Conservation (phyloP, 2,113 vertebrate genomes). For the Microtus pennsylvanicus region DNA sequence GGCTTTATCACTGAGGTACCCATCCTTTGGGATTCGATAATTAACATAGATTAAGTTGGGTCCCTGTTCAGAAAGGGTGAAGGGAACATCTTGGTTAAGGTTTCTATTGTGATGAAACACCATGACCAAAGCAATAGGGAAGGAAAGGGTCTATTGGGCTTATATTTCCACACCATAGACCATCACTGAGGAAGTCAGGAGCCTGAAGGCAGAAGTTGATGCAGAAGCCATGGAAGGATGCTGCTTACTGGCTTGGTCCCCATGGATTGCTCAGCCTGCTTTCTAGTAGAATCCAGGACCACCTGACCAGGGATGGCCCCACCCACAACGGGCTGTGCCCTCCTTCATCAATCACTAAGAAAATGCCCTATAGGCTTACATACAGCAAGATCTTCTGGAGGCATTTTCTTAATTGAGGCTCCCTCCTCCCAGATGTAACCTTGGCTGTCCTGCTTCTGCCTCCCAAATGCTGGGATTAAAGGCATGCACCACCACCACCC, state of each 20-base stretch:
- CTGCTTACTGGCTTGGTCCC: background rate
- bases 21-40: background rate
- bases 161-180: background rate
- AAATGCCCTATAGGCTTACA: background rate
- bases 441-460: too few species aligned
- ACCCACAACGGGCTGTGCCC: background rate
- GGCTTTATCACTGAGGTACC: background rate
- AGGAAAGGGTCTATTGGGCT: background rate
- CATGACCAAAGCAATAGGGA: background rate
- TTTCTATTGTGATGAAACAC: background rate
- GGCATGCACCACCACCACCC: too few species aligned
- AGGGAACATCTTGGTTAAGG: background rate
- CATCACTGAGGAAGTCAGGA: background rate
- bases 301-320: background rate
- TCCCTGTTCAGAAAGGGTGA: background rate
- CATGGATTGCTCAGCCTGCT: background rate
- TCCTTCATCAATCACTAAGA: background rate
- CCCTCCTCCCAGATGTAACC: background rate
- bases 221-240: background rate
- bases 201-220: background rate
- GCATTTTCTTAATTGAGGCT: background rate
- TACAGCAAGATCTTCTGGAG: background rate
- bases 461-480: too few species aligned
- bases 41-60: background rate
- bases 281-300: background rate